Conservation (phyloP, 2,797 vertebrate genomes). For the Chanos chanos region DNA sequence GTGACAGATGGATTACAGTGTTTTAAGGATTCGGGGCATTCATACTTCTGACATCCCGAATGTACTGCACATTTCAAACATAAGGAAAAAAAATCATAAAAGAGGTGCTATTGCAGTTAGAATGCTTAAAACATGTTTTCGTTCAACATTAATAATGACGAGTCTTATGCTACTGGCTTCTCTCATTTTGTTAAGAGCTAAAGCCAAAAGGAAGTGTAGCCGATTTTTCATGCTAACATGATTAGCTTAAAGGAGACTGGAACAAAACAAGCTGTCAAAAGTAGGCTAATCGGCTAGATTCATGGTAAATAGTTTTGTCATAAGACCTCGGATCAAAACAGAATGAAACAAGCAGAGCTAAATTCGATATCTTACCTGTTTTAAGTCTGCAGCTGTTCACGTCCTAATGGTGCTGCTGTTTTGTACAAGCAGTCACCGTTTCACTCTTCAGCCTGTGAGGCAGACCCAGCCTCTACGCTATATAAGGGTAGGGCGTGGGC, state of each 20-base stretch:
- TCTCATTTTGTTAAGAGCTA: not conserved
- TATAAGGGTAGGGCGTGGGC: constrained; percentile 59
- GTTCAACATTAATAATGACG: not conserved
- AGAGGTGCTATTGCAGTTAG: not conserved
- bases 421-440: constrained; percentile 59
- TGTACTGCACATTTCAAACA: not conserved
- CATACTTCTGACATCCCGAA: not conserved
- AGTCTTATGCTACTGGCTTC: constrained; percentile 1
- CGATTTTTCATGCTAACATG: constrained; percentile 18
- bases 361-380: constrained; percentile 62
- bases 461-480: constrained; percentile 51
- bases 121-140: not conserved
- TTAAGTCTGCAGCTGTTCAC: constrained; percentile 37
- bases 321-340: not conserved
- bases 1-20: not conserved
- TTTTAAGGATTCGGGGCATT: too few relatives aligned
- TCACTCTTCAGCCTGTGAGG: constrained; percentile 44
- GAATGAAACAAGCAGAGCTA: not conserved
- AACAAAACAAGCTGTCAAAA: not conserved
- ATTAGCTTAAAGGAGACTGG: constrained; percentile 27
- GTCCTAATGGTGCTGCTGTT: constrained; percentile 45
- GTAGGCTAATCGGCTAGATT: not conserved
- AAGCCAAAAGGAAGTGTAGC: not conserved
- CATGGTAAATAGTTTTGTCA: not conserved
- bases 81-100: not conserved